Percentiles rank a stretch among this genome's conserved stretches.
These are phyloP conservation scores for Pachydiplax longipennis DNA, from an alignment of 2,888 invertebrate species.

Conservation along the genomic window DNA sequence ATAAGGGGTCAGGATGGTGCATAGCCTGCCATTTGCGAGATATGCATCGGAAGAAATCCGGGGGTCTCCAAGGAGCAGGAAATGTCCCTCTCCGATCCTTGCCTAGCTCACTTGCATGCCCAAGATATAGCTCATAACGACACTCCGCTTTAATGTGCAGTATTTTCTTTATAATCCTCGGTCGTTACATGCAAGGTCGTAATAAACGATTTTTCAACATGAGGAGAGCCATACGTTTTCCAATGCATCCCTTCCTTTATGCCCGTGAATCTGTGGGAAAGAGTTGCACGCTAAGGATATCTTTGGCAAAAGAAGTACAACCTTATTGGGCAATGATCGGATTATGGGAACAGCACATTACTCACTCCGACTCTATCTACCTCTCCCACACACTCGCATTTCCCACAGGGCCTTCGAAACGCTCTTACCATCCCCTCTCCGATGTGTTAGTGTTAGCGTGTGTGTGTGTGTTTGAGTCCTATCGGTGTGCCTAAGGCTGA, in stretches of 20 bases:
- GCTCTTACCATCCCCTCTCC: not conserved
- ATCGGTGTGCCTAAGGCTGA: constrained; percentile 34
- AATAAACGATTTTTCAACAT: no score
- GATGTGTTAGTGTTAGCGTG: not conserved
- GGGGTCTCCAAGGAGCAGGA: no score
- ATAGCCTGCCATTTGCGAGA: no score
- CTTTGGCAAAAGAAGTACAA: not conserved
- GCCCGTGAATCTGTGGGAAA: not conserved
- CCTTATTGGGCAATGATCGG: constrained; percentile 27
- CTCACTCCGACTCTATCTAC: not conserved
- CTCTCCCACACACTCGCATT: not conserved
- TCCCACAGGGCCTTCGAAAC: constrained; percentile 4
- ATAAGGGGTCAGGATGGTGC: no score
- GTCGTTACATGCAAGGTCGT: no score
- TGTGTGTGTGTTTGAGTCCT: not conserved
- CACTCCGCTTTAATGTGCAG: no score
- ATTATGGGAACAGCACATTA: not conserved
- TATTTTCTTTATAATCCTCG: no score
- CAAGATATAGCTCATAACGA: no score
- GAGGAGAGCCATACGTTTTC: not conserved
- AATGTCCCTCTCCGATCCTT: no score
- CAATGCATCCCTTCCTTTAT: not conserved
- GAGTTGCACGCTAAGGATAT: not conserved
- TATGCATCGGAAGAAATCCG: no score
- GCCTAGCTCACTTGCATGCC: no score